Evolutionary conservation across 2,888 invertebrate genomes (phyloP).

Genomic region (Tuberolachnus salignus): DNA sequence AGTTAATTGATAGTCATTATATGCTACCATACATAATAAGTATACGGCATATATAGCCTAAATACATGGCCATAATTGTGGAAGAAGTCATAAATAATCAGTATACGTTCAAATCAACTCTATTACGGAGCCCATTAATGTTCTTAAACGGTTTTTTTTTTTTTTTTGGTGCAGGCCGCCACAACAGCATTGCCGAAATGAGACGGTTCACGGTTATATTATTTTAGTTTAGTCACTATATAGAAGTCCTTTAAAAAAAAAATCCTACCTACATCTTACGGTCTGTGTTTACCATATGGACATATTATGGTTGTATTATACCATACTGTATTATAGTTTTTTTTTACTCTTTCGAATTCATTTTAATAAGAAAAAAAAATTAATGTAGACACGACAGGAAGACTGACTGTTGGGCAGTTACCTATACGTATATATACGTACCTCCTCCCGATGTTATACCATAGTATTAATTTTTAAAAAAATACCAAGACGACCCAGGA

Average conservation of each 20-base stretch:
- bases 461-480: too few species aligned
- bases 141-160: not conserved
- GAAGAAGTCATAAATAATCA: slow-evolving; percentile 22
- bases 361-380: too few species aligned
- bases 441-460: too few species aligned
- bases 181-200: not conserved
- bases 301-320: not conserved
- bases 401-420: too few species aligned
- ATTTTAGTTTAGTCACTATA: slow-evolving; percentile 7
- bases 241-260: not conserved
- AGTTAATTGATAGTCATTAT: slow-evolving; percentile 7
- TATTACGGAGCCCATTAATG: slow-evolving; percentile 14
- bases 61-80: not conserved
- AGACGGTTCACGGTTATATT: not conserved
- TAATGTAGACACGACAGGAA: too few species aligned
- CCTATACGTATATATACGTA: too few species aligned
- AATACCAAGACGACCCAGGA: too few species aligned
- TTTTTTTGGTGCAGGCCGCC: slow-evolving; percentile 5
- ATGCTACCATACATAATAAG: not conserved
- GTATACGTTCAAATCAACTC: slow-evolving; percentile 22
- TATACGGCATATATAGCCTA: not conserved
- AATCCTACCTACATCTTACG: not conserved
- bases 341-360: too few species aligned
- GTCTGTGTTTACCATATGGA: not conserved
- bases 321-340: not conserved